Conservation (phyloP, 1,140 invertebrate genomes). For the Drosophila lacteicornis region DNA sequence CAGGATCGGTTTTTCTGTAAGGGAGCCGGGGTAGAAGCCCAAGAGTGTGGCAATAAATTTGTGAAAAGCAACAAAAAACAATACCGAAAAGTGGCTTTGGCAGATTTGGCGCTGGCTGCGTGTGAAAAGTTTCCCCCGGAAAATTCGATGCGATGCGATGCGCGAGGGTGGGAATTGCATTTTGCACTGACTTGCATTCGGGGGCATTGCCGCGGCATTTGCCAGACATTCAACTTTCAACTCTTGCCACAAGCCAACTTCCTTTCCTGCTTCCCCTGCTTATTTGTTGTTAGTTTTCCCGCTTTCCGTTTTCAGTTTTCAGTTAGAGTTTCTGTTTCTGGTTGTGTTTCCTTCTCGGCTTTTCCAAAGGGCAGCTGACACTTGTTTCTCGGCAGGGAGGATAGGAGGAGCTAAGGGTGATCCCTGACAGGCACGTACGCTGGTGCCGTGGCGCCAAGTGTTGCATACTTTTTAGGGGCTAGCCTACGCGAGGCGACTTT, state of each 20-base stretch:
- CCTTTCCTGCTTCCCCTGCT: conserved; percentile 1
- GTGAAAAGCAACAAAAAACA: conserved; percentile 71
- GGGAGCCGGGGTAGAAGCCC: conserved; percentile 1
- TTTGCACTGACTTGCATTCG: conserved; percentile 53
- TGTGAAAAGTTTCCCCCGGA: conserved; percentile 65
- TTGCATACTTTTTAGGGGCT: conserved; percentile 50
- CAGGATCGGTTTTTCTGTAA: conserved; percentile 29
- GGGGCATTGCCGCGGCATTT: conserved; percentile 78
- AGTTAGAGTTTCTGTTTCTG: conserved; percentile 32
- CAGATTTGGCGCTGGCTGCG: conserved; percentile 74
- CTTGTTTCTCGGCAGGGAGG: conserved; percentile 17
- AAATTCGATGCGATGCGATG: conserved; percentile 13
- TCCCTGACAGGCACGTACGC: conserved; percentile 53
- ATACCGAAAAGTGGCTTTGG: conserved; percentile 70
- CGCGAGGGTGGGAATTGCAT: conserved; percentile 42
- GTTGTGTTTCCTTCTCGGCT: conserved; percentile 24
- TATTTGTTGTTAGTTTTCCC: conserved; percentile 26
- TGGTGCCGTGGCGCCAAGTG: conserved; percentile 45
- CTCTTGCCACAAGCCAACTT: conserved; percentile 61
- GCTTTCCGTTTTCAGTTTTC: conserved; percentile 19
- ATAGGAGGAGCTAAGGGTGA: conserved; percentile 4
- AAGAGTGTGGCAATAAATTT: conserved; percentile 79
- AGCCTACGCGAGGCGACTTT: conserved; percentile 51
- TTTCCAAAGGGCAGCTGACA: conserved; percentile 34
- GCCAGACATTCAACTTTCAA: conserved; percentile 80